Percentiles rank a stretch among this genome's conserved stretches.
Conservation (phyloP, 2,113 vertebrate genomes). For the Phodopus roborovskii region DNA sequence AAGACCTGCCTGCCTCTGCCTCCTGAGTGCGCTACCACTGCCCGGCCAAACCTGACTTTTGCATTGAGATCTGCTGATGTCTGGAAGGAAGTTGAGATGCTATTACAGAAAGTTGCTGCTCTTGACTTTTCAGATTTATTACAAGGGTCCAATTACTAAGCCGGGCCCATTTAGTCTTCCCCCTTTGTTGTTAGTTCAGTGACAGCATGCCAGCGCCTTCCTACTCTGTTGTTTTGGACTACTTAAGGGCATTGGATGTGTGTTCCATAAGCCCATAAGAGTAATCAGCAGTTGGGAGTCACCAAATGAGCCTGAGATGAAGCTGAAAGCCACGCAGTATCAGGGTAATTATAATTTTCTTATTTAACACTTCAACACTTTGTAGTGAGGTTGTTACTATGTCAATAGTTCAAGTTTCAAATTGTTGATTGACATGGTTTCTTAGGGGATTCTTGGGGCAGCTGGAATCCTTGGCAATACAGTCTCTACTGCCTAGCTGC, state of each 20-base stretch:
- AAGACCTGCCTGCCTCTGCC: neutral
- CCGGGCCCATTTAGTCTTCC: neutral
- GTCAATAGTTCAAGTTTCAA: constrained; percentile 8
- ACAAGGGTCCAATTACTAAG: neutral
- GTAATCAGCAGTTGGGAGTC: neutral
- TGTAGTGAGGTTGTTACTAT: neutral
- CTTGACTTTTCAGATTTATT: neutral
- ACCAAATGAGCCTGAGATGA: neutral
- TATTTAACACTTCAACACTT: constrained; percentile 7
- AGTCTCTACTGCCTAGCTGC: neutral
- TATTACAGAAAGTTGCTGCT: neutral
- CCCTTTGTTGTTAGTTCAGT: neutral
- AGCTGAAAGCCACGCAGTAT: neutral
- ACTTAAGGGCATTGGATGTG: neutral
- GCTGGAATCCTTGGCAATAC: neutral
- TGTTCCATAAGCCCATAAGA: neutral
- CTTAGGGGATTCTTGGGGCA: neutral
- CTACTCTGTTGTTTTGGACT: neutral
- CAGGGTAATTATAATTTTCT: neutral
- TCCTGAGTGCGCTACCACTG: neutral
- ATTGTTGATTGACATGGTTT: neutral
- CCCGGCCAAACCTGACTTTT: neutral
- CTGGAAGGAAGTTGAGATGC: neutral
- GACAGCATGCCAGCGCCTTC: neutral
- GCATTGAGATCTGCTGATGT: neutral